Conservation (phyloP, 2,113 vertebrate species). For the Tachuris rubrigastra region DNA sequence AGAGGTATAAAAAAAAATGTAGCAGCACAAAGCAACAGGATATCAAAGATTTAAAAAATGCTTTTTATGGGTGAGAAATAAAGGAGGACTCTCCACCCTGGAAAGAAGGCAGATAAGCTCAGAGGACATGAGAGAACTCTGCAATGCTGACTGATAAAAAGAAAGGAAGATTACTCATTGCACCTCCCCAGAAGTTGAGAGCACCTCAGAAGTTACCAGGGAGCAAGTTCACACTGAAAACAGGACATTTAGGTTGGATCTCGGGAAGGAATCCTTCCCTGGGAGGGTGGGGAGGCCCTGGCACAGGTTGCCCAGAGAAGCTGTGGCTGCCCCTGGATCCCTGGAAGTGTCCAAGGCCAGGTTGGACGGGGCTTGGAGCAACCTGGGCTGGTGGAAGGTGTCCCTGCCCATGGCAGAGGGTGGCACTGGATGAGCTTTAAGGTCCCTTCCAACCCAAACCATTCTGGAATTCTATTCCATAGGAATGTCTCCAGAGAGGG, state of each 20-base stretch:
- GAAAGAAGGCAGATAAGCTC: neutral
- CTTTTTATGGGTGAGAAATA: neutral
- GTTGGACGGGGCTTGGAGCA: no score
- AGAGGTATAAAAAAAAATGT: neutral
- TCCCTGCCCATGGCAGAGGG: neutral
- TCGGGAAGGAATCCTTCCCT: neutral
- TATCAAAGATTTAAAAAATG: neutral
- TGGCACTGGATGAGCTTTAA: neutral
- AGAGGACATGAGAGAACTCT: neutral
- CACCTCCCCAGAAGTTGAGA: neutral
- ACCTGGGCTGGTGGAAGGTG: neutral
- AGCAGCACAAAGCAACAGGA: neutral
- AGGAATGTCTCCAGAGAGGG: neutral
- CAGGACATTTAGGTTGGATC: neutral
- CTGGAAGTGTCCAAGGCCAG: neutral
- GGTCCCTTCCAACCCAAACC: no score
- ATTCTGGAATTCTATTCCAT: no score
- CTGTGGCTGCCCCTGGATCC: neutral
- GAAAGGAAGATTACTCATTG: neutral
- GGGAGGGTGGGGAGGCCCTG: neutral
- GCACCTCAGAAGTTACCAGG: neutral
- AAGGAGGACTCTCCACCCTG: neutral
- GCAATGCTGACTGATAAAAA: neutral
- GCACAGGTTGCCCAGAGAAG: neutral
- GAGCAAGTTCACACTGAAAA: neutral